A percentile compares a stretch with the other conserved stretches of the same genome.
phyloP scores from a whole-genome alignment of 2,113 vertebrate genomes.

The Donacobius atricapilla region DNA sequence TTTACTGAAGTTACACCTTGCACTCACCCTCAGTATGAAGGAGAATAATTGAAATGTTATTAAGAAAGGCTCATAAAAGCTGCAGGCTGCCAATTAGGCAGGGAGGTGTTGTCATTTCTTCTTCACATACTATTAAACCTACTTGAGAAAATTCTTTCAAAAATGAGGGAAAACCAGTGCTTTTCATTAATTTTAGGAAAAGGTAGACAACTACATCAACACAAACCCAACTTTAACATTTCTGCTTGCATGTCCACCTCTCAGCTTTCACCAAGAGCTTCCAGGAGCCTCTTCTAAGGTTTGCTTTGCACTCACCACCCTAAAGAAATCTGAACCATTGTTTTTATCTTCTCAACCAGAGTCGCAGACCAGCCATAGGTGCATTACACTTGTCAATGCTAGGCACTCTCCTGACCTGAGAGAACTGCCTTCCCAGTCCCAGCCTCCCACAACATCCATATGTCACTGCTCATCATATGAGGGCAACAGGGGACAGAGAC shows the following conservation, averaged over 20 bases:
- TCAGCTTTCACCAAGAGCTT: neutral
- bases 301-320: neutral
- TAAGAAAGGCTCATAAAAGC: slow-evolving; percentile 8
- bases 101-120: neutral
- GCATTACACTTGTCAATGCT: neutral
- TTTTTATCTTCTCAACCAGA: neutral
- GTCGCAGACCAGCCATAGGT: neutral
- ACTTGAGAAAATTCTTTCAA: neutral
- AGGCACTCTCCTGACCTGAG: neutral
- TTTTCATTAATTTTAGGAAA: neutral
- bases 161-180: neutral
- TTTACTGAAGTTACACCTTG: neutral
- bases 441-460: neutral
- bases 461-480: neutral
- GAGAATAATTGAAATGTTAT: neutral
- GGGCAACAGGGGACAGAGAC: neutral
- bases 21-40: neutral
- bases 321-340: neutral
- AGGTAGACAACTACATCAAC: neutral
- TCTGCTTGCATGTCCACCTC: neutral
- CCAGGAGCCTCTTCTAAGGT: neutral
- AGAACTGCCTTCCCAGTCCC: neutral
- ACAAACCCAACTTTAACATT: neutral
- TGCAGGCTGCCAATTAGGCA: neutral
- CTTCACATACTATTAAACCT: neutral